Base-by-base conservation (phyloP, 2,113 vertebrate genomes). In the Aptenodytes forsteri region DNA sequence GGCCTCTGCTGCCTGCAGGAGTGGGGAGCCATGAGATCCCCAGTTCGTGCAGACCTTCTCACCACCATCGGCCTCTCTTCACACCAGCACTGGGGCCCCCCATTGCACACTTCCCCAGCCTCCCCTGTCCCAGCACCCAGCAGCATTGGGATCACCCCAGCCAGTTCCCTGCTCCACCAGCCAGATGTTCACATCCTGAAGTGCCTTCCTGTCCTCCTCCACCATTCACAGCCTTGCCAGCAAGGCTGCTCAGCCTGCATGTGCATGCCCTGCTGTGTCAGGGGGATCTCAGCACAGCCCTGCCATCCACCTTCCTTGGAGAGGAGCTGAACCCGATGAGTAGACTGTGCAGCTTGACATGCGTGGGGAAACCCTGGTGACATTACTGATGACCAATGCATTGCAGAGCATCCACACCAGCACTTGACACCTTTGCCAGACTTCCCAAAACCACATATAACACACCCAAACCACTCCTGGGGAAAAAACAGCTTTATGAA, bases 191-290 rank as follows among this genome's bases (percentile, higher is more conserved):
- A 4, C 16, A 62, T 46, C 10, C 17, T 59, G 9, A 23, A 18
- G 23, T 52, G 58, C 34, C 21, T 62, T 42, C 11, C 11, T 61
- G 23, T 55, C 14, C 36, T 29, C 14, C 16, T 73, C 9, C 54
- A 36, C 20, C 15, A 27, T 26, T 6, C 9, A 29, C 29, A 47
- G 25, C 22, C 47, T 65, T 5, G 4, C 46, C 52, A 67, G 21
- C 9, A 61, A 82, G 42, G 15, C 32, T 4, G 10, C 16, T 52
- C 3, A 3, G 25, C 34, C 8, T 73, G 14, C 2, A 1, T 1
- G 0, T 16, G 4, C 16, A 4, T 65, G 42, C 7, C 7, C 15
- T 61, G 27, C 13, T 78, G 17, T 69, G 38, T 21, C 59, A 59
- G 25, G 50, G 34, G 15, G 46, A 34, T 64, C 23, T 80, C 30